Evolutionary conservation across 1,140 invertebrate genomes (phyloP).

Genomic region (Drosophila nigrodunni): DNA sequence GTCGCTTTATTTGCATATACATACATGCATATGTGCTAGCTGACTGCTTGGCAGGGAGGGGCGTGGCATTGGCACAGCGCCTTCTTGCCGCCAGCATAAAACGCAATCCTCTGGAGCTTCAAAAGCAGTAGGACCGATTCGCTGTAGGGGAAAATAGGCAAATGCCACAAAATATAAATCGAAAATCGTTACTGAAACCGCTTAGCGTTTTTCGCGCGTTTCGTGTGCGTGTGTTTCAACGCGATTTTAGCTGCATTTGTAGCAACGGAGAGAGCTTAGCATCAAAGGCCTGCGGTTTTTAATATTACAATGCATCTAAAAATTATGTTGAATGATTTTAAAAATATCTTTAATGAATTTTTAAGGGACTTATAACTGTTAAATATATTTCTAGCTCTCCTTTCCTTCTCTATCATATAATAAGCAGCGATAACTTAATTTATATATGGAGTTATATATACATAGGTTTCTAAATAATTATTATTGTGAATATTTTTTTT

Average conservation of each 20-base stretch:
- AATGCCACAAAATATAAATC: slow-evolving; percentile 34
- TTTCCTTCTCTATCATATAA: too few species aligned
- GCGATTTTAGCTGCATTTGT: not conserved
- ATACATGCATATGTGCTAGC: slow-evolving; percentile 41
- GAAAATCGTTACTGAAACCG: slow-evolving; percentile 17
- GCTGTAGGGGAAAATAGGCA: slow-evolving; percentile 44
- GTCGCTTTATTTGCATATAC: slow-evolving; percentile 69
- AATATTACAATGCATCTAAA: too few species aligned
- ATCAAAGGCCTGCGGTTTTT: too few species aligned
- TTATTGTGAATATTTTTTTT: too few species aligned
- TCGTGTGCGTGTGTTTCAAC: not conserved
- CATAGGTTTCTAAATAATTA: too few species aligned
- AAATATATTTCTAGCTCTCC: too few species aligned
- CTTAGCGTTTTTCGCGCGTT: slow-evolving; percentile 15
- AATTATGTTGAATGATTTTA: too few species aligned
- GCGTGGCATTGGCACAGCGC: slow-evolving; percentile 7
- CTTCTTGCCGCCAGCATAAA: slow-evolving; percentile 42
- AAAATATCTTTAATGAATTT: too few species aligned
- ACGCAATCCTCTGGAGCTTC: slow-evolving; percentile 20
- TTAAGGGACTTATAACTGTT: too few species aligned
- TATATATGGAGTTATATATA: too few species aligned
- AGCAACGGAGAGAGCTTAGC: too few species aligned
- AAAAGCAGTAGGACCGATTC: slow-evolving; percentile 14
- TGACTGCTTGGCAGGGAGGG: slow-evolving; percentile 31
- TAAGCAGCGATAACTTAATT: too few species aligned